Percentiles rank a stretch among this genome's conserved stretches.
Conservation (phyloP, 2,888 invertebrate genomes). For the Heliothis peltigera region DNA sequence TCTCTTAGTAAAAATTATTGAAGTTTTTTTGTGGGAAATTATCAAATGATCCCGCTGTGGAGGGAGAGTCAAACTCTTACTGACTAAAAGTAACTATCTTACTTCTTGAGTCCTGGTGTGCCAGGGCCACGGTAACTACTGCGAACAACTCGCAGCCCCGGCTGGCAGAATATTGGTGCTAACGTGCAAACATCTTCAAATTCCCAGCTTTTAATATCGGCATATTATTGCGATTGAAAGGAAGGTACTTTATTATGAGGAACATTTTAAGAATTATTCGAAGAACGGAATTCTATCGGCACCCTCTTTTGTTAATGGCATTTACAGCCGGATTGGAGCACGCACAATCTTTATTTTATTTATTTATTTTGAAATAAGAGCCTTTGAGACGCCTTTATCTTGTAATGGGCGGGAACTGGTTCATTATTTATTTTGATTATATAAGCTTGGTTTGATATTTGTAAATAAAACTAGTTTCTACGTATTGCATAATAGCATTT, state of each 20-base stretch:
- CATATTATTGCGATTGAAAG: constrained; percentile 23
- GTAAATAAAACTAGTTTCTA: neutral
- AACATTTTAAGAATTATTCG: constrained; percentile 33
- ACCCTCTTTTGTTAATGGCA: constrained; percentile 36
- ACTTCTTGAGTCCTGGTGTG: no score
- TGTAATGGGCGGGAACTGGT: constrained; percentile 4
- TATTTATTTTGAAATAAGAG: constrained; percentile 25
- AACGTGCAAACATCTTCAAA: neutral
- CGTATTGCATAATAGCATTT: neutral
- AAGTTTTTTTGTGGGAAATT: no score
- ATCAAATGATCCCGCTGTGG: no score
- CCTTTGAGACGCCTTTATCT: constrained; percentile 10
- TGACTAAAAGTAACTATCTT: no score
- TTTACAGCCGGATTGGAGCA: constrained; percentile 22
- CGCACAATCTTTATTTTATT: constrained; percentile 34
- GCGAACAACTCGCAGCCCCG: no score
- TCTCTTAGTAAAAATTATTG: no score
- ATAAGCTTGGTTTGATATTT: constrained; percentile 2
- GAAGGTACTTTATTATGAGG: constrained; percentile 22
- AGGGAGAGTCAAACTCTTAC: no score
- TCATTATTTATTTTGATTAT: neutral
- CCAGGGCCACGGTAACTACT: no score
- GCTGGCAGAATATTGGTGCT: constrained; percentile 22
- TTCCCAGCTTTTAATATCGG: constrained; percentile 26
- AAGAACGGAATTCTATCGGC: constrained; percentile 26